Percentiles rank a stretch among this genome's conserved stretches.
These are phyloP conservation scores for Zalophus californianus DNA, from an alignment of 2,797 vertebrate genomes.

Conservation along the genomic window DNA sequence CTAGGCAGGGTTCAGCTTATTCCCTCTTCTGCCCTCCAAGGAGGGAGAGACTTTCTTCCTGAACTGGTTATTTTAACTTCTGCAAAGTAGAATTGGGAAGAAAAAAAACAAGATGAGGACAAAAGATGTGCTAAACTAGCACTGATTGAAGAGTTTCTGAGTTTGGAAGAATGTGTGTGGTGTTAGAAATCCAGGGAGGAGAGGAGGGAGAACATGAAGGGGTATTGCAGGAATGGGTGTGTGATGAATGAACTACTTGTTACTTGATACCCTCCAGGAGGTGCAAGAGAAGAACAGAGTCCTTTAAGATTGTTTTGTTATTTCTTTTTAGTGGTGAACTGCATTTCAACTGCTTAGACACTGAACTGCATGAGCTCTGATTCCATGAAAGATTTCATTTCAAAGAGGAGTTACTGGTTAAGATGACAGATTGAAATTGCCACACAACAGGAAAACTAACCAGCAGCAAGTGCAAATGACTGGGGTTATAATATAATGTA, in stretches of 20 bases:
- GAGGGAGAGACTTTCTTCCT: background rate
- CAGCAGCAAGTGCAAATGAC: background rate
- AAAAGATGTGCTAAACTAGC: background rate
- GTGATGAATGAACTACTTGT: background rate
- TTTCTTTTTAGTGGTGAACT: background rate
- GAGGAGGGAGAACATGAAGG: background rate
- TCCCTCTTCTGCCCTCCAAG: too few relatives aligned
- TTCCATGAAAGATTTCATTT: background rate
- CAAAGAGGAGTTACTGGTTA: background rate
- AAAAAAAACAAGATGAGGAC: background rate
- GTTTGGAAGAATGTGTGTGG: background rate
- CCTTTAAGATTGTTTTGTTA: background rate
- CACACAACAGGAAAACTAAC: background rate
- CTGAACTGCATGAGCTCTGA: background rate
- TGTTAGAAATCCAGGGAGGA: too few relatives aligned
- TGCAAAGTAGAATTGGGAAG: background rate
- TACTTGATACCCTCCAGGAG: background rate
- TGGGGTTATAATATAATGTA: background rate
- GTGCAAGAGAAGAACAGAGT: background rate
- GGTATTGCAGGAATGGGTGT: rapidly evolving
- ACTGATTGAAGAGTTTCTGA: background rate
- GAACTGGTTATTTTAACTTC: background rate
- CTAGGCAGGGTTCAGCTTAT: background rate
- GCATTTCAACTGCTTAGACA: background rate
- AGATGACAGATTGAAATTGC: background rate